Base-by-base conservation (phyloP, 2,888 invertebrate genomes). In the Macrosiphum euphorbiae region DNA sequence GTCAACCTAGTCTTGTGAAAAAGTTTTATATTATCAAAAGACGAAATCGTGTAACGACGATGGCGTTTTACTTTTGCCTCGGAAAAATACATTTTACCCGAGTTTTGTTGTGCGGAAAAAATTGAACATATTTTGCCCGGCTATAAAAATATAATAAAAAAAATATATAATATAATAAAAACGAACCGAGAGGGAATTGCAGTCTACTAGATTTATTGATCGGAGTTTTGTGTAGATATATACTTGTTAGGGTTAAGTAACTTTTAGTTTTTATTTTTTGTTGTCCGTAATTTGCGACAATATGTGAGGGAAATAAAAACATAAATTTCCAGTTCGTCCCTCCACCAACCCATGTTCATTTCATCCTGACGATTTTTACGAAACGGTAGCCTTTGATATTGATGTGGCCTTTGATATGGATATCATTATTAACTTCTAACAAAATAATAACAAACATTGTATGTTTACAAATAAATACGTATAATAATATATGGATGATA, bases 21-120 rank as follows among this genome's bases (percentile, higher is more conserved):
- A 93, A 93, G 88, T 93, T 93, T 93, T 89, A 84, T 93, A 58
- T 85, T 89, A 89, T 89, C 89, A 89, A 93, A 89, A 89, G 58
- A 89, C 28, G 93, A 93, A 88, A 93, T 93, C 78, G 52, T 92
- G 88, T 92, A 89, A 92, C 92, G 50, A 44, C 92, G 61, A 91
- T 61, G 86, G 92, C 61, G 61, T 92, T 92, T 92, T 87, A 87
- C 50, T 92, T 92, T 92, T 87, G 61, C 86, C 35, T 50, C 35
- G 47, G 35, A 35, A 61, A 92, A 90, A 92, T 92, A 50, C 86
- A 87, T 92, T 85, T 35, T 7, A 35, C 58, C 52, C 91, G 90
- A 61, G 61, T 92, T 92, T 92, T 87, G 47, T 87, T 87, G 87
- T 61, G 84, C 58, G 58, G 55, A 93, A 93, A 93, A 93, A 89